A percentile compares a stretch with the other conserved stretches of the same genome.
These are phyloP conservation scores for Coleophora flavipennella DNA, from an alignment of 2,888 invertebrate genomes.

Conservation along the genomic window DNA sequence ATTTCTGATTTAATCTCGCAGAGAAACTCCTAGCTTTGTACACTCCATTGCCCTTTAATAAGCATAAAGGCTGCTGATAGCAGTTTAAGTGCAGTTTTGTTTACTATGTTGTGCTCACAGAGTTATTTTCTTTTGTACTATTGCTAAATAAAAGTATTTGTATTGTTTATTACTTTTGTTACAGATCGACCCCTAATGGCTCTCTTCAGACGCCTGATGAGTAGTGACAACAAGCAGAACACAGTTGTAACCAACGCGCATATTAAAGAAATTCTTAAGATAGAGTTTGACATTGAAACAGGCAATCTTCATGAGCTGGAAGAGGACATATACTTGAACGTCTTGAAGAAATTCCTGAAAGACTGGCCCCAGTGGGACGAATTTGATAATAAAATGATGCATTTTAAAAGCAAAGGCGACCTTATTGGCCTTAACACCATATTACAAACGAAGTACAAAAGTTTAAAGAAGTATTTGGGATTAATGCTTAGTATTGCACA, in stretches of 20 bases:
- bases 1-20: no score
- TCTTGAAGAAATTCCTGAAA: slow-evolving; percentile 49
- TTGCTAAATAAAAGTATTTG: no score
- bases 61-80: no score
- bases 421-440: slow-evolving; percentile 22
- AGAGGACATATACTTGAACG: slow-evolving; percentile 43
- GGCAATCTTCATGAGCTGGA: slow-evolving; percentile 33
- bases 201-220: slow-evolving; percentile 38
- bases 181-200: slow-evolving; percentile 47
- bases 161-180: slow-evolving; percentile 5
- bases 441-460: slow-evolving; percentile 31
- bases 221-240: slow-evolving; percentile 37
- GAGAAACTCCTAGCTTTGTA: no score
- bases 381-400: slow-evolving; percentile 33
- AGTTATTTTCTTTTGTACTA: no score
- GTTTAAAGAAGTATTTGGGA: slow-evolving; percentile 36
- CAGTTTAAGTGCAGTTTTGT: no score
- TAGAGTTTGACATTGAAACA: slow-evolving; percentile 38
- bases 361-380: slow-evolving; percentile 60
- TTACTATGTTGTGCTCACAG: no score
- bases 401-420: slow-evolving; percentile 22
- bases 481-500: slow-evolving; percentile 27
- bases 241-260: slow-evolving; percentile 47
- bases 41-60: no score
- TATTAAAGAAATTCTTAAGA: slow-evolving; percentile 38